Evolutionary conservation across 1,140 invertebrate genomes (phyloP), one percentile per base, ranked within the genome.

Genomic region (Tribolium madens): DNA sequence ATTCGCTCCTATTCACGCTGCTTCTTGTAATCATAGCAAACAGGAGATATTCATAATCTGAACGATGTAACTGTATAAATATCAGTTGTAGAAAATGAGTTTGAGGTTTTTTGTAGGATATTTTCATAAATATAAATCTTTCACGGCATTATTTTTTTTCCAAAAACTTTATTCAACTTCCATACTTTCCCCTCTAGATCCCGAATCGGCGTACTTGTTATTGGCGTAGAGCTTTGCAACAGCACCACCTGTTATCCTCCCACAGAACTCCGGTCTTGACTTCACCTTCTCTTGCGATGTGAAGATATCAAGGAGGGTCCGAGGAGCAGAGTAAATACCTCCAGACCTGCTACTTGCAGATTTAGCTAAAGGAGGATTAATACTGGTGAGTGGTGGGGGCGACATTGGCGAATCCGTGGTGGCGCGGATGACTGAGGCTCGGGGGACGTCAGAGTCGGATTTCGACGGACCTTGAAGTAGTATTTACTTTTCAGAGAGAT

Each of bases 401-500:
- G 92, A 94, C 86, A 95, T 92, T 0, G 94, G 94, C 0, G 94
- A 94, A 83, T 96, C 94, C 0, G 94, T 93, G 0, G 93, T 93
- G 0, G 93, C 92, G 60, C 93, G 87, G 69, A 95, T 94, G 0
- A 94, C 93, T 48, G 89, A 91, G 0, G 89, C 91, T 47, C 92
- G 86, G 82, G 89, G 83, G 68, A 87, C 87, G 46, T 84, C 84
- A 18, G 76, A 70, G 3, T 83, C 83, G 31, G 71, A 12, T 79
- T 83, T 83, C 3, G 76, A 64, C 7, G 78, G 74, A 60, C 79
- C 81, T 82, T 53, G 26, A 76, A 73, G 1, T 1, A 21, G 21
- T 26, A 26, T 26, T 26, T 26, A 26, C 6, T 26, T 26, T 26
- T 26, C 6, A 26, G 21, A 2, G 1, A 26, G 21, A 26, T 26